A percentile compares a stretch with the other conserved stretches of the same genome.
These are phyloP conservation scores for Ametastegia equiseti DNA, from an alignment of 2,888 invertebrate genomes.

Conservation along the genomic window DNA sequence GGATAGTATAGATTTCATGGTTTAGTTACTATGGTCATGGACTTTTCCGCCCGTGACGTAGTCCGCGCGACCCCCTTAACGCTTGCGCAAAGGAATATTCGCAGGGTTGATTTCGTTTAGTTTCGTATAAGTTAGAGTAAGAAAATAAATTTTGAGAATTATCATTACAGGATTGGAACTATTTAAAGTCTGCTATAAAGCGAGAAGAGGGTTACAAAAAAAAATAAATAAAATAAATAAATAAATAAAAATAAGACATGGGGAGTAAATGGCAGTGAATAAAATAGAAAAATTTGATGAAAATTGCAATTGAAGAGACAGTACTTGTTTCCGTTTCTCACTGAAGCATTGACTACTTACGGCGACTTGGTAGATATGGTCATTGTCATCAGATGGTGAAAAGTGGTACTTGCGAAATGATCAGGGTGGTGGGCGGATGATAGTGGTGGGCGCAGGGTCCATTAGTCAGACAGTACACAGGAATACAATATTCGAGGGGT, in stretches of 20 bases:
- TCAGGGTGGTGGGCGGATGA: not conserved
- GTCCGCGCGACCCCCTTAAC: not conserved
- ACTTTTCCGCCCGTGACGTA: constrained; percentile 30
- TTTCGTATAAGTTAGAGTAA: too few species aligned
- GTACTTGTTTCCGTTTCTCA: not conserved
- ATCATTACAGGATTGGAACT: too few species aligned
- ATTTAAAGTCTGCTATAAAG: too few species aligned
- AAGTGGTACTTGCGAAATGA: not conserved
- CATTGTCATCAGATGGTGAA: not conserved
- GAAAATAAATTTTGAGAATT: too few species aligned
- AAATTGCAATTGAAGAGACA: too few species aligned
- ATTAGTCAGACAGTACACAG: not conserved
- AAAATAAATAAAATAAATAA: too few species aligned
- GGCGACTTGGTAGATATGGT: not conserved
- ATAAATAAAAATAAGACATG: too few species aligned
- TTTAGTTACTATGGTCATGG: constrained; percentile 11
- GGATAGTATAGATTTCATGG: constrained; percentile 14
- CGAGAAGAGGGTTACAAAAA: too few species aligned
- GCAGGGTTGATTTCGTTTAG: not conserved
- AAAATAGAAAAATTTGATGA: too few species aligned
- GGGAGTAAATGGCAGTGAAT: too few species aligned
- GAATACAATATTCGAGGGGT: constrained; percentile 11
- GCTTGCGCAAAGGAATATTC: not conserved
- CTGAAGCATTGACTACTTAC: not conserved
- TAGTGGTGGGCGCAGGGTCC: not conserved